These are phyloP conservation scores for Capreolus pygargus DNA, from an alignment of 2,113 vertebrate genomes.

Conservation along the genomic window DNA sequence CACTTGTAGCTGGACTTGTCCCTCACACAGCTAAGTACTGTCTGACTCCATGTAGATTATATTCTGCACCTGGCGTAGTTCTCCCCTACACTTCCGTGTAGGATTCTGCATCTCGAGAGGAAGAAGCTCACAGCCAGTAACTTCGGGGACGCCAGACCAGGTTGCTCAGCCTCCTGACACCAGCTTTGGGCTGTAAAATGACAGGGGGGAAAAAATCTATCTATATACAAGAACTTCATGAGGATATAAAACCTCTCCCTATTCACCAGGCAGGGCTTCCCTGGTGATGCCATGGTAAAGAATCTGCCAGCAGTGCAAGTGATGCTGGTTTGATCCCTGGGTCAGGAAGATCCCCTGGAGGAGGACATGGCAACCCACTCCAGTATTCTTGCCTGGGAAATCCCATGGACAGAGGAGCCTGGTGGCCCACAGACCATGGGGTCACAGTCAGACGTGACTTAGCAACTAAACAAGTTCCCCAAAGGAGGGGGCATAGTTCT, in stretches of 20 bases:
- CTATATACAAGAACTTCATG: not conserved
- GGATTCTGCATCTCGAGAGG: not conserved
- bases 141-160: not conserved
- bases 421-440: not conserved
- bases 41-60: not conserved
- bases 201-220: accelerated
- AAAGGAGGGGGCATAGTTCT: not conserved
- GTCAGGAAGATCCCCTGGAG: not conserved
- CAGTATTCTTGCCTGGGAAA: not conserved
- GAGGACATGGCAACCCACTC: not conserved
- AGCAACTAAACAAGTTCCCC: not conserved
- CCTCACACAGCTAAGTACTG: not conserved
- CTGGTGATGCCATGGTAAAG: not conserved
- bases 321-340: not conserved
- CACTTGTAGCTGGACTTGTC: not conserved
- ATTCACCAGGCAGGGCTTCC: not conserved
- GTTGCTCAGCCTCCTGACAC: not conserved
- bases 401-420: not conserved
- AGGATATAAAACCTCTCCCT: not conserved
- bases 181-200: not conserved
- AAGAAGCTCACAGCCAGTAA: not conserved
- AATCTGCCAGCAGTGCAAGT: not conserved
- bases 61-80: not conserved
- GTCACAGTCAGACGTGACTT: not conserved
- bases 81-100: not conserved